Evolutionary conservation across 2,888 invertebrate species (phyloP).

Genomic region (Agrotis exclamationis): DNA sequence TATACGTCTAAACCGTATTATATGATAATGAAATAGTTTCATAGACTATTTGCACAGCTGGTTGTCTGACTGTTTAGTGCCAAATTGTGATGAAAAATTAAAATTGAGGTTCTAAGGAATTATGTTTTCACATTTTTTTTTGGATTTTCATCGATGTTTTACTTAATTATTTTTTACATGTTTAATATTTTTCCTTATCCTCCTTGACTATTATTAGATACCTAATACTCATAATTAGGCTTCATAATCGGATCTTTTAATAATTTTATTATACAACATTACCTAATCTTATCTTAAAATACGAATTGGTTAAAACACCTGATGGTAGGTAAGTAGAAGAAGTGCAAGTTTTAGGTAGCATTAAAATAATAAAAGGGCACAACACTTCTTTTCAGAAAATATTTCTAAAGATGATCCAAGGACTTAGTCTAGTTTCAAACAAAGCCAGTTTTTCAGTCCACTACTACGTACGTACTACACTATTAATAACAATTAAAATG

Average conservation of each 20-base stretch:
- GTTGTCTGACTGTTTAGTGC: slow-evolving; percentile 45
- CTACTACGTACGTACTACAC: too few relatives aligned
- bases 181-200: not conserved
- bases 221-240: not conserved
- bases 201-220: not conserved
- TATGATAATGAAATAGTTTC: slow-evolving; percentile 78
- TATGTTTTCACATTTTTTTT: not conserved
- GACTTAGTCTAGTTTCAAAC: too few relatives aligned
- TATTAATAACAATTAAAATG: too few relatives aligned
- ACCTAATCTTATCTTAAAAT: slow-evolving; percentile 17
- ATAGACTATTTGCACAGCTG: slow-evolving; percentile 74
- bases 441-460: not conserved
- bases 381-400: not conserved
- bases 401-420: not conserved
- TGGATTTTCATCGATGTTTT: not conserved
- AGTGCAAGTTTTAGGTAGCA: too few relatives aligned
- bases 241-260: slow-evolving; percentile 15
- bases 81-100: slow-evolving; percentile 43
- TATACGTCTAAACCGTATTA: slow-evolving; percentile 74
- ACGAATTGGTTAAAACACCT: slow-evolving; percentile 21
- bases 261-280: slow-evolving; percentile 9
- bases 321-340: not conserved
- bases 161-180: not conserved
- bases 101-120: slow-evolving; percentile 8
- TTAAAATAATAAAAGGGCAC: not conserved